Evolutionary conservation across 2,888 invertebrate species (phyloP), one percentile per base, ranked within the genome.

Genomic region (Ennomos fuscantarius): DNA sequence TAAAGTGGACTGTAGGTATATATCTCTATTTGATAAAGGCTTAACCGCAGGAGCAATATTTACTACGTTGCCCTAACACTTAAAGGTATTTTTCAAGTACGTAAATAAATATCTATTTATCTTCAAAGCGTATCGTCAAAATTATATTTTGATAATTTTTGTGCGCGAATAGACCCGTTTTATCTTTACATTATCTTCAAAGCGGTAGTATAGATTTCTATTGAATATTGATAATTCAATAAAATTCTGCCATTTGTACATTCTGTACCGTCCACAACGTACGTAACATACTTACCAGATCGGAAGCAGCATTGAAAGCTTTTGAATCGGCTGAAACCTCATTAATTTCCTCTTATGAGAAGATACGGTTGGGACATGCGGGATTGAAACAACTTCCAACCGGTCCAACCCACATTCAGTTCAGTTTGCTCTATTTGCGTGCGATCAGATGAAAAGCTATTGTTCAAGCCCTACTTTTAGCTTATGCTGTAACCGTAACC

Each of bases 341-440:
- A 37, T 36, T 46, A 46, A 46, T 46, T 46, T 37, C 37, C 37
- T 31, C 46, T 37, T 37, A 31, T 9, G 46, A 11, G 46, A 36
- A 15, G 24, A 36, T 46, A 37, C 24, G 9, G 31, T 37, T 46
- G 37, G 31, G 46, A 37, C 46, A 46, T 37, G 11, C 37, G 15
- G 35, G 45, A 45, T 35, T 47, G 37, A 24, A 47, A 11, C 15
- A 36, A 36, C 45, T 15, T 35, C 44, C 15, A 32, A 24, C 1
- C 24, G 24, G 11, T 10, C 12, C 12, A 46, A 46, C 46, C 36
- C 15, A 46, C 11, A 46, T 46, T 36, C 35, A 24, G 45, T 36
- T 24, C 36, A 35, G 44, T 31, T 46, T 46, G 36, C 36, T 36
- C 46, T 46, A 46, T 46, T 46, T 46, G 8, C 46, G 35, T 46